Evolutionary conservation across 35 echinoderm and acorn worm genomes (phyloP).

Genomic region (Lytechinus pictus): DNA sequence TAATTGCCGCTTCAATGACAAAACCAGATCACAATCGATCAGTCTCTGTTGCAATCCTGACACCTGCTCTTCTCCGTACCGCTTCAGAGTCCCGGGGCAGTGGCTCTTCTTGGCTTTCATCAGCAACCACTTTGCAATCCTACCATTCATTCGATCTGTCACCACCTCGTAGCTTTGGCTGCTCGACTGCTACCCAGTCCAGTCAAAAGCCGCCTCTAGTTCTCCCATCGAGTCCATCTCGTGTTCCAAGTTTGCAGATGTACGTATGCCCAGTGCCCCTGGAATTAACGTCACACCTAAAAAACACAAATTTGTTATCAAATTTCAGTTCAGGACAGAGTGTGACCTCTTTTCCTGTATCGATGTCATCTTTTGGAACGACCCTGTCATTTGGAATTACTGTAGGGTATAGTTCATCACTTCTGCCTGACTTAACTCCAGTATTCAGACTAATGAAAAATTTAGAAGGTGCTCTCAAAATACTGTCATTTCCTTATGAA

Average conservation of each 20-base stretch:
- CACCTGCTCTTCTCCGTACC: background rate
- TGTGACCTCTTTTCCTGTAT: background rate
- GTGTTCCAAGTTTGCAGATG: background rate
- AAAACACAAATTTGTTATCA: background rate
- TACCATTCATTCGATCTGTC: background rate
- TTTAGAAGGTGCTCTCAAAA: background rate
- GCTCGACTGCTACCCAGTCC: background rate
- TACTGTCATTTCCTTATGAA: background rate
- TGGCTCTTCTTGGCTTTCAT: background rate
- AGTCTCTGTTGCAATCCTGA: background rate
- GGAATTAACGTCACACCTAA: background rate
- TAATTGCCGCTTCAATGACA: slow-evolving; percentile 3
- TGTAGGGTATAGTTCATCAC: background rate
- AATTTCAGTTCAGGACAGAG: background rate
- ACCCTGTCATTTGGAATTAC: background rate
- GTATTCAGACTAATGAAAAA: background rate
- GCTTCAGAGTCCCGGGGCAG: background rate
- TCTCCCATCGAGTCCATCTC: background rate
- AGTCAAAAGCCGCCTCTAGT: background rate
- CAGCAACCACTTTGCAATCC: background rate
- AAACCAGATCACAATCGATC: background rate
- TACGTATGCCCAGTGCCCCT: background rate
- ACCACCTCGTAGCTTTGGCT: background rate
- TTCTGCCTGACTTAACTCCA: background rate
- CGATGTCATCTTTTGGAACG: background rate